Conservation (phyloP, 30 jellyfish, hydroid and myxozoan species). For the Cassiopea andromeda region DNA sequence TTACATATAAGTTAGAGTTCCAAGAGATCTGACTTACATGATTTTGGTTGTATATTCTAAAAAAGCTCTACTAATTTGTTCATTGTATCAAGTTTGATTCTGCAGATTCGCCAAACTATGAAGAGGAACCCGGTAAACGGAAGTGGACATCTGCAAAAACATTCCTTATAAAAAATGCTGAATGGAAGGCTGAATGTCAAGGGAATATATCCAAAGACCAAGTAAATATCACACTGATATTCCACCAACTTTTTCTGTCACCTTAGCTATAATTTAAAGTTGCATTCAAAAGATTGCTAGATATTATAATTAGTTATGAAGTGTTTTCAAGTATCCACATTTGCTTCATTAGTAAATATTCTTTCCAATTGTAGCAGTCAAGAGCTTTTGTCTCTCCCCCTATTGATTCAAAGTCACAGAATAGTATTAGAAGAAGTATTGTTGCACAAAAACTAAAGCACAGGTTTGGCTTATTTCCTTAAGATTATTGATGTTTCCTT, state of each 20-base stretch:
- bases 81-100: not conserved
- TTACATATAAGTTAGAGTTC: no score
- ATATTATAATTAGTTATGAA: no score
- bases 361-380: constrained; percentile 11
- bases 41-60: no score
- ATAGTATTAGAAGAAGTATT: constrained; percentile 50
- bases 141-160: not conserved
- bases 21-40: no score
- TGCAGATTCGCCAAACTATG: not conserved
- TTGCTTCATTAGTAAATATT: no score
- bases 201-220: not conserved
- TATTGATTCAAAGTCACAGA: constrained; percentile 69
- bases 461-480: constrained; percentile 15
- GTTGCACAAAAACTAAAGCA: constrained; percentile 56
- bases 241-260: no score
- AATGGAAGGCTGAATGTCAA: constrained; percentile 34
- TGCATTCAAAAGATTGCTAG: no score
- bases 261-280: no score
- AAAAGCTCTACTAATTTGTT: no score
- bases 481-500: no score
- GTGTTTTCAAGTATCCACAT: no score
- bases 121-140: not conserved
- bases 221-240: not conserved
- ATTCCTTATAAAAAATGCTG: constrained; percentile 26
- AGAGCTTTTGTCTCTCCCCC: constrained; percentile 57